Conservation (phyloP, 2,888 invertebrate species). For the Clusia tigrina region DNA sequence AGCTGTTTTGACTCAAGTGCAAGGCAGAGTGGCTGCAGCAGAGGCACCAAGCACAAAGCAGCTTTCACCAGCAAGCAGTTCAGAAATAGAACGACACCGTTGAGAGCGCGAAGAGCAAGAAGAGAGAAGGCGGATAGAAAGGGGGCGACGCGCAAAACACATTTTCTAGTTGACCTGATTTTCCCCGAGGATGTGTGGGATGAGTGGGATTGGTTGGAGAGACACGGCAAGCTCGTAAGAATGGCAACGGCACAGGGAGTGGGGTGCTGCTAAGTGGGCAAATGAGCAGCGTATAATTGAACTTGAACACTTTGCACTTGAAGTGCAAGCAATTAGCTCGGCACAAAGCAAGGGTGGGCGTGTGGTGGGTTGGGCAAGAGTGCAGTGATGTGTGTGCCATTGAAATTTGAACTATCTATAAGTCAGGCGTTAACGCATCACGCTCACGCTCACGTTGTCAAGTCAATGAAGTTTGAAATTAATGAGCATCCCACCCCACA, state of each 20-base stretch:
- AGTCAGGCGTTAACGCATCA: slow-evolving; percentile 4
- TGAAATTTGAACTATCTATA: neutral
- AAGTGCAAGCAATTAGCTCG: slow-evolving; percentile 5
- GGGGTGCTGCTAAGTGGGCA: neutral
- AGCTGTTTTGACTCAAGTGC: too few relatives aligned
- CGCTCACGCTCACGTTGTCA: neutral
- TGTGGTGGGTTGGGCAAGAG: neutral
- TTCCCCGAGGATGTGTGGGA: neutral
- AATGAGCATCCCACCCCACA: too few relatives aligned
- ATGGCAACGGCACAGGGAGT: too few relatives aligned
- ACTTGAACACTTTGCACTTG: slow-evolving; percentile 11
- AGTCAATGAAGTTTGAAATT: slow-evolving; percentile 15
- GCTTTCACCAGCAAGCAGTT: neutral
- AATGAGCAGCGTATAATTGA: slow-evolving; percentile 3
- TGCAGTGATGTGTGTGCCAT: neutral
- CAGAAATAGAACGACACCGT: neutral
- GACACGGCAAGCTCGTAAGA: neutral
- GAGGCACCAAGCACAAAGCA: neutral
- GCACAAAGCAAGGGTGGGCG: neutral
- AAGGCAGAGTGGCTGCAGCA: neutral
- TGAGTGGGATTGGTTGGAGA: neutral
- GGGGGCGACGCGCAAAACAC: neutral
- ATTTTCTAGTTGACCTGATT: slow-evolving; percentile 24
- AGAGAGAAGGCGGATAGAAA: neutral
- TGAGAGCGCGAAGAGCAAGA: neutral